Evolutionary conservation across 1,140 invertebrate genomes (phyloP), one percentile per base, ranked within the genome.

Genomic region (Drosophila repleta): DNA sequence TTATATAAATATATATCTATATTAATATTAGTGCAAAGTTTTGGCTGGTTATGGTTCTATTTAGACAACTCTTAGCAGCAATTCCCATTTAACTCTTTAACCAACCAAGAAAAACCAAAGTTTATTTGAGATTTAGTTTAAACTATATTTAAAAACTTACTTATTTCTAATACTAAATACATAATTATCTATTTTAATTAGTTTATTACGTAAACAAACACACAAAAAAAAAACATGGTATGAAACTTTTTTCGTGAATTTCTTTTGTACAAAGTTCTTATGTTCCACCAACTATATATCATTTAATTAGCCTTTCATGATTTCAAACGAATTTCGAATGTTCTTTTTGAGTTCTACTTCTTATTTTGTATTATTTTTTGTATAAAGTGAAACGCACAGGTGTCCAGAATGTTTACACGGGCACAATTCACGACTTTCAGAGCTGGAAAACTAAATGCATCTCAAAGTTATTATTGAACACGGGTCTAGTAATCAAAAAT

Each of bases 181-280:
- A 61, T 46, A 56, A 58, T 52, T 57, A 45, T 61, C 69, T 73
- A 78, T 62, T 72, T 75, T 82, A 53, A 75, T 84, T 72, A 70
- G 57, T 72, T 66, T 70, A 51, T 61, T 66, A 62, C 49, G 51
- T 69, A 32, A 43, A 56, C 48, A 66, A 51, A n/a, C n/a, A n/a
- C n/a, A n/a, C n/a, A n/a, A 32, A 48, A 57, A 15, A 35, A 56
- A 58, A 69, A 75, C 66, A 65, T 58, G 76, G 84, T 74, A 78
- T 88, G 83, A 79, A 88, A 88, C 61, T 58, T 84, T 83, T 76
- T 88, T 83, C 83, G 84, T 87, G 83, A 87, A 88, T 88, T 88
- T 79, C 66, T 74, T 56, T 71, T 66, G 63, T 80, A 77, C 60
- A 72, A 65, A 64, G 39, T 58, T 58, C 39, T 60, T 35, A 78